Evolutionary conservation across 2,113 vertebrate genomes (phyloP).

Genomic region (Hippocampus guttulatus): DNA sequence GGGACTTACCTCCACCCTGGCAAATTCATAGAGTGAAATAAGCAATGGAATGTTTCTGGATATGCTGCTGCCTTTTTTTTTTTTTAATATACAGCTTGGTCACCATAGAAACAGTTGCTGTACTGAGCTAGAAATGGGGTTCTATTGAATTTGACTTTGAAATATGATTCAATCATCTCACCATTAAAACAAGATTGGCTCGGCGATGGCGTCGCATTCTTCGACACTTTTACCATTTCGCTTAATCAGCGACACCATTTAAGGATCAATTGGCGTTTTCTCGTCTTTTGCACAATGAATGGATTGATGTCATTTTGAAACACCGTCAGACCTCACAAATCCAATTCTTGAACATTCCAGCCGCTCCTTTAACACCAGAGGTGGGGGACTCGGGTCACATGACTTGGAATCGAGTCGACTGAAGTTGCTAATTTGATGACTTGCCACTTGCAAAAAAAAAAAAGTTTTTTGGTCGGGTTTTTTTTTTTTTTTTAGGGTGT

Average conservation of each 20-base stretch:
- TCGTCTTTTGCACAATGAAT: background rate
- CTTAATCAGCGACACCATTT: background rate
- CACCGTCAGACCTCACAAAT: background rate
- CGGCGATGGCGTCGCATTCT: background rate
- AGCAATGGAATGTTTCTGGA: constrained; percentile 51
- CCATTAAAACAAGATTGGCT: background rate
- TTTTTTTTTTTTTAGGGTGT: too few relatives aligned
- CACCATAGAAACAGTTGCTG: constrained; percentile 73
- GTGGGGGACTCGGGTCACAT: background rate
- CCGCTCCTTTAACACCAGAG: background rate
- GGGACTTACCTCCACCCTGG: constrained; percentile 41
- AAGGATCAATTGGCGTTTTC: too few relatives aligned
- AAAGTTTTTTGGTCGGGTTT: too few relatives aligned
- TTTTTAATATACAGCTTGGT: constrained; percentile 58
- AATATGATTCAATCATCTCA: constrained; percentile 19
- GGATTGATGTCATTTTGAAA: background rate
- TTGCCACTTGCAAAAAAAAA: too few relatives aligned
- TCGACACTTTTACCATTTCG: background rate
- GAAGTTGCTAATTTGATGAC: too few relatives aligned
- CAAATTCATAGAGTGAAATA: constrained; percentile 59
- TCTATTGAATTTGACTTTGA: constrained; percentile 8
- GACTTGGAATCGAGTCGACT: too few relatives aligned
- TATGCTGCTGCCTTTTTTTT: constrained; percentile 44
- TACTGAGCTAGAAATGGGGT: background rate
- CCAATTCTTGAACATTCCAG: too few relatives aligned